Percentiles rank a stretch among this genome's conserved stretches.
Evolutionary conservation across 2,797 vertebrate genomes (phyloP).

Genomic region (Lindbergichthys nudifrons): DNA sequence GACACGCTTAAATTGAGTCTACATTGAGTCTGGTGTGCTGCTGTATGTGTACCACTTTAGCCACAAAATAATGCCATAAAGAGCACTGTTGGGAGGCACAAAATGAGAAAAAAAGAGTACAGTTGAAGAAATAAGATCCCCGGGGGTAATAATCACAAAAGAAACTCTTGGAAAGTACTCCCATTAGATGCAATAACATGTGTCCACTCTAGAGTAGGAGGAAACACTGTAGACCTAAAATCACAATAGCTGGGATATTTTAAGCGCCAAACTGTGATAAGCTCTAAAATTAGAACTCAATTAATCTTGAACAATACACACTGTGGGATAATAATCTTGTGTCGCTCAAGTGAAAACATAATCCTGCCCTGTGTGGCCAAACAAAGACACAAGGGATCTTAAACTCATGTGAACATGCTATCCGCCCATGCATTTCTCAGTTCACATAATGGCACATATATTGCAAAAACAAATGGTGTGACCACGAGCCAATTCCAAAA

Average conservation of each 20-base stretch:
- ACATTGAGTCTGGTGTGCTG: constrained; percentile 58
- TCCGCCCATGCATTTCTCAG: constrained; percentile 77
- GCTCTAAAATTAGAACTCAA: constrained; percentile 79
- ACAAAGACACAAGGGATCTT: constrained; percentile 72
- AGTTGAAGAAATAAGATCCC: constrained; percentile 65
- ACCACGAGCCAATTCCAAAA: constrained; percentile 58
- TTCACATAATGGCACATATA: constrained; percentile 75
- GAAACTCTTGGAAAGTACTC: constrained; percentile 65
- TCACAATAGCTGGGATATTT: constrained; percentile 72
- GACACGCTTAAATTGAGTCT: constrained; percentile 62
- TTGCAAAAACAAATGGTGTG: constrained; percentile 76
- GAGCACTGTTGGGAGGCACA: constrained; percentile 54
- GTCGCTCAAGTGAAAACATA: constrained; percentile 60
- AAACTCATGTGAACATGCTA: constrained; percentile 67
- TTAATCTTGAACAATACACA: constrained; percentile 75
- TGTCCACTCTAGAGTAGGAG: constrained; percentile 61
- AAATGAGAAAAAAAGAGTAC: constrained; percentile 39
- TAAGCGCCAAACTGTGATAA: constrained; percentile 67
- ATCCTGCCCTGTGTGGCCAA: constrained; percentile 57
- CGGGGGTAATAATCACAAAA: constrained; percentile 65
- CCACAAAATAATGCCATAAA: constrained; percentile 72
- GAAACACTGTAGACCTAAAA: constrained; percentile 72
- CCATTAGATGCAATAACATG: constrained; percentile 70
- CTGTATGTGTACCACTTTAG: constrained; percentile 52
- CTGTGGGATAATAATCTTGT: constrained; percentile 72